These are phyloP conservation scores for Tragelaphus imberbis DNA, from an alignment of 2,113 vertebrate species.

Conservation along the genomic window DNA sequence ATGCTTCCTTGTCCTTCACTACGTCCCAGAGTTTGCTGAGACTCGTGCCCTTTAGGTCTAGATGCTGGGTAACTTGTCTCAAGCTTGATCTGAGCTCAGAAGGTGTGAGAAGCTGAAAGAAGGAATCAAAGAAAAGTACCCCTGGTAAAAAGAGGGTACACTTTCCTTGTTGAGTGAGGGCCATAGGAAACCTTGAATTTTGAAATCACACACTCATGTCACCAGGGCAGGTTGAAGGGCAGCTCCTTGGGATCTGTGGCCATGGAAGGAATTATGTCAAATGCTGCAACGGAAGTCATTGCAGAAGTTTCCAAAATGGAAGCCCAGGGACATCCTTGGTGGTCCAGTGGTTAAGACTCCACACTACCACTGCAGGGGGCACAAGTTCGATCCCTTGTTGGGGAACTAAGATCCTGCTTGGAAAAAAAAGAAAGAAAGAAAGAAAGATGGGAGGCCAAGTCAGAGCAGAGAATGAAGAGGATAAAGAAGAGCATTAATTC, in stretches of 20 bases:
- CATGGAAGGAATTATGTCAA: not conserved
- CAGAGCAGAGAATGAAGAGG: not conserved
- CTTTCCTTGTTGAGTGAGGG: not conserved
- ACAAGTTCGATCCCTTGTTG: not conserved
- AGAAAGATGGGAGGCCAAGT: not conserved
- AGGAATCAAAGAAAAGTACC: not conserved
- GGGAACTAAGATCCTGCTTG: not conserved
- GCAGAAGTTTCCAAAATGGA: not conserved
- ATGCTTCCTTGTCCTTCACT: not conserved
- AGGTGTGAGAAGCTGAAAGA: not conserved
- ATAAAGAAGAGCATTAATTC: not conserved
- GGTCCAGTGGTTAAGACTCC: not conserved
- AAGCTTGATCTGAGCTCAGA: not conserved
- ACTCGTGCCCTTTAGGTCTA: not conserved
- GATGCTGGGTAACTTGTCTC: not conserved
- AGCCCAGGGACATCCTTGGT: not conserved
- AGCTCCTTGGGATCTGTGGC: not conserved
- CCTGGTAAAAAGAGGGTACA: not conserved
- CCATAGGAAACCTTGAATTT: not conserved
- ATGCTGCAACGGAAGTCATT: not conserved
- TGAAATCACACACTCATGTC: not conserved
- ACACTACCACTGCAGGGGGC: not conserved
- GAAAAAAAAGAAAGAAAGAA: not conserved
- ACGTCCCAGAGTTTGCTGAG: not conserved
- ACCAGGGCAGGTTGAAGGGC: not conserved